phyloP scores from a whole-genome alignment of 2,888 invertebrate genomes.

The Macaria notata region DNA sequence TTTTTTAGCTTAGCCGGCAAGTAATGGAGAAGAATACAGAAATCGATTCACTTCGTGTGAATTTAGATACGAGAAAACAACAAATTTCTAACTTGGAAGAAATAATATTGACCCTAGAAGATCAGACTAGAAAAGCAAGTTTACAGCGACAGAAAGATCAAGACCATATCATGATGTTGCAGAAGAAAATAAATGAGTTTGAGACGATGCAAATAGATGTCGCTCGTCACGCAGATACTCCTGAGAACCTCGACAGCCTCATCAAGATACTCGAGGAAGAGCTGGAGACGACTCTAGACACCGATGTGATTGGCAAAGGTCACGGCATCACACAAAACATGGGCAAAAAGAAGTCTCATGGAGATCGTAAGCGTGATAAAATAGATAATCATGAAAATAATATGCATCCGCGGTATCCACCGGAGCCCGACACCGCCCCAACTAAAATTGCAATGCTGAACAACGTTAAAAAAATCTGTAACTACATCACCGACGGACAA shows the following conservation, averaged over 20 bases:
- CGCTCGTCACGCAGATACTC: constrained; percentile 44
- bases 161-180: constrained; percentile 52
- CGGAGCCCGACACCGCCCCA: constrained; percentile 43
- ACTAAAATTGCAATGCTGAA: constrained; percentile 52
- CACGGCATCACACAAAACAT: constrained; percentile 26
- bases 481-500: constrained; percentile 42
- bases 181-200: constrained; percentile 53
- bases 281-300: constrained; percentile 51
- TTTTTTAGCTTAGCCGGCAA: constrained; percentile 54
- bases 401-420: constrained; percentile 27
- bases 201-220: constrained; percentile 45
- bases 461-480: constrained; percentile 48
- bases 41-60: constrained; percentile 54
- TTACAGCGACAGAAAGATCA: constrained; percentile 55
- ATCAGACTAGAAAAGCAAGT: constrained; percentile 52
- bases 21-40: constrained; percentile 61
- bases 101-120: constrained; percentile 67
- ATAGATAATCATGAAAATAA: constrained; percentile 36
- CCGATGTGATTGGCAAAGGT: constrained; percentile 31
- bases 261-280: constrained; percentile 72
- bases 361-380: constrained; percentile 36
- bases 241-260: constrained; percentile 62
- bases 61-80: constrained; percentile 54
- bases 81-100: constrained; percentile 64
- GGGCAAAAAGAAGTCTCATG: constrained; percentile 34